Evolutionary conservation across 2,797 vertebrate species (phyloP), one percentile per base, ranked within the genome.

Genomic region (Xenopus petersii): DNA sequence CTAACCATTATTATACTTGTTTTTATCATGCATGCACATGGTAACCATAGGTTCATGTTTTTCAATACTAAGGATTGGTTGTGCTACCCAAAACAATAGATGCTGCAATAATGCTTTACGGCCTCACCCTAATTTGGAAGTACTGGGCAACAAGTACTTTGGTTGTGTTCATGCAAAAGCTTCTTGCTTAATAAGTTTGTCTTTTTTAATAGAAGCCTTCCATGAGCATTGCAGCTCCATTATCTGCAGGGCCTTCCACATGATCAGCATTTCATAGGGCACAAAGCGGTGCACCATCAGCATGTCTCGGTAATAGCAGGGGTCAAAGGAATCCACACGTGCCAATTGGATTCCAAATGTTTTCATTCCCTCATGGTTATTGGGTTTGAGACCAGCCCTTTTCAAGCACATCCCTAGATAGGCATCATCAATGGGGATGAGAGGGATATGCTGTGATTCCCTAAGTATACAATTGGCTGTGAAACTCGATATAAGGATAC

Each of bases 401-500:
- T 87, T 75, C 71, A 93, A 75, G 76, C 92, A 94, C 88, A 93
- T 91, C 6, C 92, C 92, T 83, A 93, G 82, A 80, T 90, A 93
- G 9, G 90, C 92, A 21, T 94, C 93, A 67, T 94, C 93, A 30
- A 94, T 93, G 58, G 92, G 92, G 63, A 89, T 81, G 12, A 93
- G 6, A 1, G n/a, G 16, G 30, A 92, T 83, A 17, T 82, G 80
- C 5, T 81, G 68, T 17, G 91, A 91, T 86, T 85, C 89, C 0
- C 81, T 81, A 71, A 82, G 82, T 70, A 93, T 91, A 6, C 86
- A 81, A 26, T 36, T 75, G 11, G 87, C 87, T 12, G 91, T 91
- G 49, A 85, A 85, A 16, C 86, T 79, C 0, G 92, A 92, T 48
- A 91, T 75, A 7, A 93, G 78, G 80, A 89, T 92, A 1, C 91